phyloP scores from a whole-genome alignment of 53 echinoderm and acorn worm genomes.

The Paelopatides confundens region DNA sequence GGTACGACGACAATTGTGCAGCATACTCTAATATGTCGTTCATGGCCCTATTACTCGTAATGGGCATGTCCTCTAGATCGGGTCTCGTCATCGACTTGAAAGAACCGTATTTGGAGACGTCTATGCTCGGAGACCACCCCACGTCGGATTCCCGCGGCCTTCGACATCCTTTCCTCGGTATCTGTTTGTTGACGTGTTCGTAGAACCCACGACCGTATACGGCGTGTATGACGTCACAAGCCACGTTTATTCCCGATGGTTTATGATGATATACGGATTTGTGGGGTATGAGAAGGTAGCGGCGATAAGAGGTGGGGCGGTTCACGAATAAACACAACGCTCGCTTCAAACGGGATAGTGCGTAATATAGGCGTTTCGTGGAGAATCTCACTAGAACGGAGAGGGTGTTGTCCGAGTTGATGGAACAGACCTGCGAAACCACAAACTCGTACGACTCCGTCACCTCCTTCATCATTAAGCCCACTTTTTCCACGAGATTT shows the following conservation, averaged over 20 bases:
- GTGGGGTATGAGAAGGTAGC: background rate
- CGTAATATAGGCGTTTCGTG: background rate
- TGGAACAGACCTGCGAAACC: too few species aligned
- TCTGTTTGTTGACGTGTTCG: background rate
- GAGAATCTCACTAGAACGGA: background rate
- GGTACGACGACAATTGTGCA: background rate
- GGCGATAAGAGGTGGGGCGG: background rate
- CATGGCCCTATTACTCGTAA: background rate
- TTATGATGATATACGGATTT: background rate
- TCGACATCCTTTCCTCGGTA: background rate
- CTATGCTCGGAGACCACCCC: background rate
- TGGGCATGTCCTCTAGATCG: background rate
- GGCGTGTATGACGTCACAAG: background rate
- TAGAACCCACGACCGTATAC: background rate
- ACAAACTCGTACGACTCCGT: too few species aligned
- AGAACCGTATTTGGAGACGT: too few species aligned
- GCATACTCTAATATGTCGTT: slow-evolving; percentile 6
- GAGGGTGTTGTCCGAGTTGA: too few species aligned
- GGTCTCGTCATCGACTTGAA: background rate
- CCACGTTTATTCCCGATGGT: background rate
- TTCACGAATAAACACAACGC: background rate
- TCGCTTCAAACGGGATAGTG: background rate
- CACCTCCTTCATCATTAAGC: too few species aligned
- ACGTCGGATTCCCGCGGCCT: background rate
- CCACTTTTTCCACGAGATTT: too few species aligned